A percentile compares a stretch with the other conserved stretches of the same genome.
These are phyloP conservation scores for Laticauda laticaudata DNA, from an alignment of 2,113 vertebrate species.

Conservation along the genomic window DNA sequence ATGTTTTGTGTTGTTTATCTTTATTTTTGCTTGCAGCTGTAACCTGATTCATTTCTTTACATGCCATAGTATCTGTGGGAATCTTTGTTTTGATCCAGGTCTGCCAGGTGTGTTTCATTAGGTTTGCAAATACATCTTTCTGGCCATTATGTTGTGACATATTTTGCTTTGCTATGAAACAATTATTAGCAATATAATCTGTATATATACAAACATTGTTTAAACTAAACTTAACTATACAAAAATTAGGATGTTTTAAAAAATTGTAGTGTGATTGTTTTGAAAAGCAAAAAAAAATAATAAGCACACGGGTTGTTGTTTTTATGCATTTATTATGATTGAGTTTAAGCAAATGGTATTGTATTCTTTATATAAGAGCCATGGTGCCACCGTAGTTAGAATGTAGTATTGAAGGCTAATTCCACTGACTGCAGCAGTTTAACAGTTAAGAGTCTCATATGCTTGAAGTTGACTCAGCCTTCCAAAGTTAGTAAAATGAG, in stretches of 20 bases:
- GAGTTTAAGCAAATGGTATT: background rate
- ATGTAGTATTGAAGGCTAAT: background rate
- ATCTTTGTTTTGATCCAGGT: constrained; percentile 31
- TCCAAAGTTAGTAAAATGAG: background rate
- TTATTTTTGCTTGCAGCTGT: background rate
- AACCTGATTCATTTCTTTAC: background rate
- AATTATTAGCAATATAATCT: background rate
- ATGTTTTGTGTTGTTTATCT: background rate
- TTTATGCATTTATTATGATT: background rate
- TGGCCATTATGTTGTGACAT: constrained; percentile 21
- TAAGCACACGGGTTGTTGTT: background rate
- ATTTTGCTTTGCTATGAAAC: background rate
- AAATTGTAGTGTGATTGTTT: background rate
- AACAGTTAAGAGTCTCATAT: background rate
- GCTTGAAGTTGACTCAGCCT: background rate
- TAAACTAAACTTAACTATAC: background rate
- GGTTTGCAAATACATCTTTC: constrained; percentile 26
- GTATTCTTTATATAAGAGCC: background rate
- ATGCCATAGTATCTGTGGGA: constrained; percentile 21
- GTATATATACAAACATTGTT: background rate
- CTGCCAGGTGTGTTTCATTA: constrained; percentile 12
- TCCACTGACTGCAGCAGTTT: background rate
- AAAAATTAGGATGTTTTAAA: background rate
- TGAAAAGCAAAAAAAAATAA: background rate
- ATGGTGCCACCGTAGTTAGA: background rate